These are phyloP conservation scores for Himalopsyche anomala DNA, from an alignment of 2,888 invertebrate genomes.

Conservation along the genomic window DNA sequence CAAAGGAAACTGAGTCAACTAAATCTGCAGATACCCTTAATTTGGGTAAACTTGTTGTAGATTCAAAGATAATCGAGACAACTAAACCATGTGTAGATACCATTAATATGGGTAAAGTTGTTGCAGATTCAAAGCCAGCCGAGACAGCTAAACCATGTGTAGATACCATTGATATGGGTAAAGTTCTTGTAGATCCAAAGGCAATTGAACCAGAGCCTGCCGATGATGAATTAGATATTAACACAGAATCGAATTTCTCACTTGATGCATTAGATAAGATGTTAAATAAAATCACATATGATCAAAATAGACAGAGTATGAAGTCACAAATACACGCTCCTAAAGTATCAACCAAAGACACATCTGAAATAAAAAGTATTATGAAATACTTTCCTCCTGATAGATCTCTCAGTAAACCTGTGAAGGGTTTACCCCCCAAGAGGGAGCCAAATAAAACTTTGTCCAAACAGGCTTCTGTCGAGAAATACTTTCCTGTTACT, in stretches of 20 bases:
- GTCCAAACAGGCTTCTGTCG: slow-evolving; percentile 32
- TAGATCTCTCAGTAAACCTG: slow-evolving; percentile 18
- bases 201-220: neutral
- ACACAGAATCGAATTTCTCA: neutral
- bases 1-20: neutral
- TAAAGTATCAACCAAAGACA: slow-evolving; percentile 45
- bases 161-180: no score
- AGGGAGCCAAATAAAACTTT: neutral
- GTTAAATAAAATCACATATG: slow-evolving; percentile 50
- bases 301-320: slow-evolving; percentile 47
- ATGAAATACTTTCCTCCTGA: slow-evolving; percentile 56
- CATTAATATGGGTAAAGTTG: neutral
- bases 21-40: no score
- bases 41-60: neutral
- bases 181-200: neutral
- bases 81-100: neutral
- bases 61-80: neutral
- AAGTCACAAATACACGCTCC: slow-evolving; percentile 45
- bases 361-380: slow-evolving; percentile 49
- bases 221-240: neutral
- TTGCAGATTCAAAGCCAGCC: neutral
- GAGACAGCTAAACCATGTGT: neutral
- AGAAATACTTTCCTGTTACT: slow-evolving; percentile 30
- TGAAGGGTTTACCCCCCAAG: neutral
- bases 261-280: slow-evolving; percentile 50